A percentile compares a stretch with the other conserved stretches of the same genome.
Evolutionary conservation across 2,888 invertebrate species (phyloP).

Genomic region (Syritta pipiens): DNA sequence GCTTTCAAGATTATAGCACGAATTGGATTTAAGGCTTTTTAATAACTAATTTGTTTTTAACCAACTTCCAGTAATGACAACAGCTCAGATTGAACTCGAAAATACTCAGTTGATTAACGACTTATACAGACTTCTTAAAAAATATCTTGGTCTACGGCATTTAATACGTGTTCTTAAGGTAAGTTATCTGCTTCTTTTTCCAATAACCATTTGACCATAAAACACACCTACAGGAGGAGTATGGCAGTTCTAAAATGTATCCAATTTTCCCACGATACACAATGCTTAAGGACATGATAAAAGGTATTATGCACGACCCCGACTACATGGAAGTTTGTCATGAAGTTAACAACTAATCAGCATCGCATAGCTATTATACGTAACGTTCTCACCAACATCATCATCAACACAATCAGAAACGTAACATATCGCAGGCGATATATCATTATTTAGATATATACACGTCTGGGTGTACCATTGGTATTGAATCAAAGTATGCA

Average conservation of each 20-base stretch:
- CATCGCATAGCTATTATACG: not conserved
- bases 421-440: conserved; percentile 49
- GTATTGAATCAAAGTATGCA: conserved; percentile 39
- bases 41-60: not conserved
- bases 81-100: conserved; percentile 94
- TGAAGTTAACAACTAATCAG: conserved; percentile 84
- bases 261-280: conserved; percentile 97
- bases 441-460: not conserved
- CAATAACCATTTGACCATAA: not conserved
- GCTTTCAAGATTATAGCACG: no score
- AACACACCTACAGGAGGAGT: conserved; percentile 85
- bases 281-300: conserved; percentile 98
- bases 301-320: conserved; percentile 96
- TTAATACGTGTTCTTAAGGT: conserved; percentile 94
- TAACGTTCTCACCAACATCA: conserved; percentile 15
- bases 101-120: conserved; percentile 97
- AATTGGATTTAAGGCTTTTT: no score
- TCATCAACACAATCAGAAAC: conserved; percentile 5
- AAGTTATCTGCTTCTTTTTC: conserved; percentile 38
- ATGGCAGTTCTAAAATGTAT: conserved; percentile 94
- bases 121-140: conserved; percentile 93
- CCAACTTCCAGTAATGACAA: conserved; percentile 90
- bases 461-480: conserved; percentile 18
- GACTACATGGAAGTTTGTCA: conserved; percentile 98
- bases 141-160: conserved; percentile 93